These are phyloP conservation scores for Perccottus glenii DNA, from an alignment of 2,113 vertebrate genomes.

Conservation along the genomic window DNA sequence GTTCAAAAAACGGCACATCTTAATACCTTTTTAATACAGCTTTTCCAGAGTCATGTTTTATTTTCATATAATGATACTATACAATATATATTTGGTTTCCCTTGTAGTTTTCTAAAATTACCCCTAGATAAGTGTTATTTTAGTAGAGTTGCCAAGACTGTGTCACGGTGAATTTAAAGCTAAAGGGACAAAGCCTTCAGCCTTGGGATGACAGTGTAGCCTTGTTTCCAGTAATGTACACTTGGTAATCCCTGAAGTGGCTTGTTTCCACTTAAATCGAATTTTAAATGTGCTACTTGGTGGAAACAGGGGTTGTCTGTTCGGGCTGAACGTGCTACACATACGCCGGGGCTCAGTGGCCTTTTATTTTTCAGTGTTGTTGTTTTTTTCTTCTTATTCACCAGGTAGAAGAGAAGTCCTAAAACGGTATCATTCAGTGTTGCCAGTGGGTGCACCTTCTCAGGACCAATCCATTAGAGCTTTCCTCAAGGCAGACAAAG, in stretches of 20 bases:
- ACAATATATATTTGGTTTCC: constrained; percentile 32
- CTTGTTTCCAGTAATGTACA: neutral
- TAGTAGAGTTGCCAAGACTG: constrained; percentile 8
- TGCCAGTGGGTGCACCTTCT: neutral
- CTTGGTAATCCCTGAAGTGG: neutral
- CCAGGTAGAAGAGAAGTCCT: neutral
- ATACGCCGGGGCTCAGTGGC: constrained; percentile 2
- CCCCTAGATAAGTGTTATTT: constrained; percentile 31
- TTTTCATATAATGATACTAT: constrained; percentile 56
- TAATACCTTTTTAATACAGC: constrained; percentile 8
- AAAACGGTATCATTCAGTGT: neutral
- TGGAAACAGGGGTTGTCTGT: neutral
- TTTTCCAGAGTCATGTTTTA: constrained; percentile 60
- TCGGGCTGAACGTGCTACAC: neutral
- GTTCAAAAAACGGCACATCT: constrained; percentile 4
- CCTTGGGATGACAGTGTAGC: constrained; percentile 1
- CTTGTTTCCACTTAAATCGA: neutral
- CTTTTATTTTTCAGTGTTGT: constrained; percentile 1
- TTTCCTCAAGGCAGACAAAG: constrained; percentile 1
- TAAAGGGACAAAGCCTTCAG: constrained; percentile 31
- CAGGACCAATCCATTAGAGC: constrained; percentile 8
- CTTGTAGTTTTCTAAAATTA: constrained; percentile 38
- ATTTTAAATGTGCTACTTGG: neutral
- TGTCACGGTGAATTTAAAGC: constrained; percentile 22
- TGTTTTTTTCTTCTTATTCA: neutral